Percentiles rank a stretch among this genome's conserved stretches.
These are phyloP conservation scores for Grammomys dolichurus DNA, from an alignment of 2,113 vertebrate species.

Conservation along the genomic window DNA sequence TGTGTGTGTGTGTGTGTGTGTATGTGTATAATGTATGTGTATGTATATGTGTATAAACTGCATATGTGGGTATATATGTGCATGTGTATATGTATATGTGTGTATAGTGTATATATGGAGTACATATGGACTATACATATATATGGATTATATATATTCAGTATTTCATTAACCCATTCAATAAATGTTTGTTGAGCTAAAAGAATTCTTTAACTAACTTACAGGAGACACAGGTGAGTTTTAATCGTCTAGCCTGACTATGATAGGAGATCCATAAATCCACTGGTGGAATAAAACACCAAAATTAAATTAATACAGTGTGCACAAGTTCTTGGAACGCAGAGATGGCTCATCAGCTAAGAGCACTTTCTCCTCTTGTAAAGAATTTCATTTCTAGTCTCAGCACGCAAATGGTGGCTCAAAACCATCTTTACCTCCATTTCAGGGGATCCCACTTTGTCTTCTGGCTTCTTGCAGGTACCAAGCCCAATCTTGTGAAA, in stretches of 20 bases:
- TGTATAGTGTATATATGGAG: neutral
- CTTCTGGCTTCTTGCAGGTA: neutral
- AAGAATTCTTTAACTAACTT: neutral
- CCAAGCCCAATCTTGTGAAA: neutral
- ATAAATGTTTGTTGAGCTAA: neutral
- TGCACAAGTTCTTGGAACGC: neutral
- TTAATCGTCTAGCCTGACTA: neutral
- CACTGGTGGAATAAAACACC: neutral
- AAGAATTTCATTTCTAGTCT: too few species aligned
- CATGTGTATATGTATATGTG: neutral
- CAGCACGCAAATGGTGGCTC: neutral
- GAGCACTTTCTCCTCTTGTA: neutral
- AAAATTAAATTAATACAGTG: neutral
- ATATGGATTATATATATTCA: neutral
- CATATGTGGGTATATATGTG: neutral
- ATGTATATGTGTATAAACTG: neutral
- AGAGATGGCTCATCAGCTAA: neutral
- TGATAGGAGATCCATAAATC: too few species aligned
- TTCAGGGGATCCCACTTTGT: neutral
- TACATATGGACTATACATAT: neutral
- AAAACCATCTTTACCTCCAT: neutral
- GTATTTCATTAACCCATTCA: neutral
- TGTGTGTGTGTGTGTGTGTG: neutral
- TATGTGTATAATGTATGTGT: neutral
- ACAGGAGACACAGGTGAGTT: neutral